These are phyloP conservation scores for Amazona vittata DNA, from an alignment of 2,113 vertebrate species.

Conservation along the genomic window DNA sequence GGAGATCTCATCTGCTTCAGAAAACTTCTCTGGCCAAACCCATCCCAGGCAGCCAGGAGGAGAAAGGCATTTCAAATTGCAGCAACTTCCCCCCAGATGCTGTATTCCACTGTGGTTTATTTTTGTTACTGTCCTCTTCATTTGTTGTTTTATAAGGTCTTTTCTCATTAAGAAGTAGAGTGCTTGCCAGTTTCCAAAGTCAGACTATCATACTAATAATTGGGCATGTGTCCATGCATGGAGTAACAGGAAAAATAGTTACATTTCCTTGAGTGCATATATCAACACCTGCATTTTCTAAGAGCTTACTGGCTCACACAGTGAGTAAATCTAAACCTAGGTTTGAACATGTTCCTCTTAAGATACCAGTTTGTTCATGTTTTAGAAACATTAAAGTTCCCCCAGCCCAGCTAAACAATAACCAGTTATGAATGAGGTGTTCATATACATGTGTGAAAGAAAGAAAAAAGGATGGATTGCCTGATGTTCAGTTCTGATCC, in stretches of 20 bases:
- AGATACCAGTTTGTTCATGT: neutral
- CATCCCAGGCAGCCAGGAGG: neutral
- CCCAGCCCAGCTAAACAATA: neutral
- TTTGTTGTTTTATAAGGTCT: neutral
- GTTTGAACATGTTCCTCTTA: neutral
- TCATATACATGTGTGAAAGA: neutral
- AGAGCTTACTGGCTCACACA: neutral
- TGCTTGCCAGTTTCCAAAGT: neutral
- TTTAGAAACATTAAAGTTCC: neutral
- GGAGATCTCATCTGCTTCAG: neutral
- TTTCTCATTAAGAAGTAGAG: neutral
- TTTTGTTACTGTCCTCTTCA: neutral
- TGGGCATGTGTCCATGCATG: neutral
- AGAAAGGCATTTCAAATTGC: neutral
- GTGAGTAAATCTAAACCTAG: neutral
- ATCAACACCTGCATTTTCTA: neutral
- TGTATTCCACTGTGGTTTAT: neutral
- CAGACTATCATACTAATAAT: neutral
- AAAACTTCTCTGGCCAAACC: neutral
- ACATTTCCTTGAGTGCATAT: neutral
- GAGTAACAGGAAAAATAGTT: neutral
- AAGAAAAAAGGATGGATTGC: neutral
- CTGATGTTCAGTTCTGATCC: neutral
- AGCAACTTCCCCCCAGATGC: neutral
- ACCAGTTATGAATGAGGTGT: neutral